Conservation (phyloP, 1,140 invertebrate genomes). For the Cardiocondyla obscurior region DNA sequence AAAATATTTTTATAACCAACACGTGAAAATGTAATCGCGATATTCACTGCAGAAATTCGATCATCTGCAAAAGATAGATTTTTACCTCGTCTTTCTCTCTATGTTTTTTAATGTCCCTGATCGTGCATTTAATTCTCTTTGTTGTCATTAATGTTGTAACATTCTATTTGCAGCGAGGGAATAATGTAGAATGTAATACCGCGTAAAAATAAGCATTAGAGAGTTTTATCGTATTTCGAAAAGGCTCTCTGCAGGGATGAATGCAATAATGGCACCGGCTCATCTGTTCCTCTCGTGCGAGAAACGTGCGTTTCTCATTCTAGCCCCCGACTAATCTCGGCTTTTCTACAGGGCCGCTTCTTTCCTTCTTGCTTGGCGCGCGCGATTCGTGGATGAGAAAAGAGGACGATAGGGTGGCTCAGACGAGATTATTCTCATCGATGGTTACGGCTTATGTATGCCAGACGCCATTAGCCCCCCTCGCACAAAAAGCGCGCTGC, state of each 20-base stretch:
- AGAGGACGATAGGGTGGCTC: background rate
- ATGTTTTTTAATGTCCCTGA: background rate
- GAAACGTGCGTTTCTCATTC: slow-evolving; percentile 13
- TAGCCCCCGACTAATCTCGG: slow-evolving; percentile 25
- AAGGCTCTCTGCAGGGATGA: slow-evolving; percentile 14
- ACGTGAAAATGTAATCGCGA: background rate
- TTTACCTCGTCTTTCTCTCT: background rate
- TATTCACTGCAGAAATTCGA: slow-evolving; percentile 9
- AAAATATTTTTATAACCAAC: background rate
- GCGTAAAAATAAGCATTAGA: background rate
- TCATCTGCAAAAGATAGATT: background rate
- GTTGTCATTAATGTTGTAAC: background rate
- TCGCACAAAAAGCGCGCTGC: slow-evolving; percentile 33
- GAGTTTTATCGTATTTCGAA: background rate
- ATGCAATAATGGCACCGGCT: slow-evolving; percentile 18
- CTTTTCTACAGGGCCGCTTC: background rate
- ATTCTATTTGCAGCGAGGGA: background rate
- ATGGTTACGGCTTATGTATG: slow-evolving; percentile 52
- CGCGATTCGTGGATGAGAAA: background rate
- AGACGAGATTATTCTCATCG: slow-evolving; percentile 60
- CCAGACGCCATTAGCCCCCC: slow-evolving; percentile 46
- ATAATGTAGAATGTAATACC: slow-evolving; percentile 2
- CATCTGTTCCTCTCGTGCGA: background rate
- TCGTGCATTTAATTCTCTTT: background rate
- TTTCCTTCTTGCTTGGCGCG: background rate